Percentiles rank a stretch among this genome's conserved stretches.
Conservation (phyloP, 2,888 invertebrate genomes). For the Spodoptera littoralis region DNA sequence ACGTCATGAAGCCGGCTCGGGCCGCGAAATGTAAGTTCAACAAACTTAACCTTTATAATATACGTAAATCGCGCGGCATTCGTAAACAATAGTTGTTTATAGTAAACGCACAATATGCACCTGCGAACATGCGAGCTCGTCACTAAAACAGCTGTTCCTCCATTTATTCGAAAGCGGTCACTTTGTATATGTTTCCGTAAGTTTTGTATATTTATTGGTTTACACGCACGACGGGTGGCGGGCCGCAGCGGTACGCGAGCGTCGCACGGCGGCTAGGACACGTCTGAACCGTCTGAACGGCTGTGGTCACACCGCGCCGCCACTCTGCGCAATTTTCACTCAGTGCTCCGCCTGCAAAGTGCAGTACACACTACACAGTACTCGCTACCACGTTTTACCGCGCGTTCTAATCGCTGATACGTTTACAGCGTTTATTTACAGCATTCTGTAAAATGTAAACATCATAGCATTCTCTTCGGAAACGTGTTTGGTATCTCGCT, state of each 20-base stretch:
- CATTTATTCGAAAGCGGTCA: conserved; percentile 19
- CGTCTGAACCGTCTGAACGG: conserved; percentile 74
- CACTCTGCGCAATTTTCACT: conserved; percentile 80
- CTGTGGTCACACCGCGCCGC: conserved; percentile 67
- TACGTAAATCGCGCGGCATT: conserved; percentile 54
- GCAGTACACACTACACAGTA: conserved; percentile 50
- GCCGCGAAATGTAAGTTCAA: conserved; percentile 82
- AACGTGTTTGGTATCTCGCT: conserved; percentile 11
- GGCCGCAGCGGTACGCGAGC: conserved; percentile 68
- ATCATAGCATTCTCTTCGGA: conserved; percentile 22
- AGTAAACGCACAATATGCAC: conserved; percentile 49
- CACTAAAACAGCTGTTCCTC: conserved; percentile 34
- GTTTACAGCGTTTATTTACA: conserved; percentile 48
- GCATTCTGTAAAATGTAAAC: conserved; percentile 47
- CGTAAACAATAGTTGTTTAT: conserved; percentile 57
- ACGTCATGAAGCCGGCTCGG: conserved; percentile 82
- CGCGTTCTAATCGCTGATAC: conserved; percentile 52
- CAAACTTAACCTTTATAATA: conserved; percentile 78
- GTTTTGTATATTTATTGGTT: conserved; percentile 58
- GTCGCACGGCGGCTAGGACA: conserved; percentile 73
- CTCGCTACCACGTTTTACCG: conserved; percentile 28
- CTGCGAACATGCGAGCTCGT: conserved; percentile 16
- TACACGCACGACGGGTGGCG: conserved; percentile 59
- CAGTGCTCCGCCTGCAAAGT: conserved; percentile 59
- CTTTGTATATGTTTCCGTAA: conserved; percentile 42